Percentiles rank a stretch among this genome's conserved stretches.
phyloP scores from a whole-genome alignment of 2,797 vertebrate species.

The Triplophysa bombifrons region DNA sequence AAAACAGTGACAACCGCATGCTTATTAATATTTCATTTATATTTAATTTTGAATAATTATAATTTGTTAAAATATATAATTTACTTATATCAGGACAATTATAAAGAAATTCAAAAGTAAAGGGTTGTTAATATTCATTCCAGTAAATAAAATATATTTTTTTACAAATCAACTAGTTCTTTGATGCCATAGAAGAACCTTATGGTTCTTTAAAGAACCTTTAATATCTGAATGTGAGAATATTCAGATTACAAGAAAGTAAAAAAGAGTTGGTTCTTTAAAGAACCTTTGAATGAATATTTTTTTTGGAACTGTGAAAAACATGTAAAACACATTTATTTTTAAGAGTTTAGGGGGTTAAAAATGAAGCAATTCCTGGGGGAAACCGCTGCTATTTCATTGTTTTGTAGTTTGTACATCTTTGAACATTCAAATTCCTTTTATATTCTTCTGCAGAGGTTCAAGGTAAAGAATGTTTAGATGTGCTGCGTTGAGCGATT shows the following conservation, averaged over 20 bases:
- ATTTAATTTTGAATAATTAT: background rate
- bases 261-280: no score
- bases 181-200: no score
- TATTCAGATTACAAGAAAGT: no score
- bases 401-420: background rate
- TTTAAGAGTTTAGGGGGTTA: no score
- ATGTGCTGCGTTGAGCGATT: background rate
- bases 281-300: no score
- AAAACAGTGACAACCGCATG: background rate
- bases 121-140: no score
- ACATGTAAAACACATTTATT: no score
- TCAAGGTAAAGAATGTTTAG: conserved; percentile 17
- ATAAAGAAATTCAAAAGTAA: background rate
- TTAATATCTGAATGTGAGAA: no score
- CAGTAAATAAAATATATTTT: no score
- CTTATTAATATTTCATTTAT: background rate
- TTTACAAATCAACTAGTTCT: no score
- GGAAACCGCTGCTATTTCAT: background rate
- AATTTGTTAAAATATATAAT: background rate
- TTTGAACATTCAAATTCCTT: conserved; percentile 8
- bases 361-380: background rate
- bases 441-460: background rate
- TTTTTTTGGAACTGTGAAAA: no score
- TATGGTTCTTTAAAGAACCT: no score
- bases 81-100: background rate